Base-by-base conservation (phyloP, 2,888 invertebrate species). In the Plebejus anna region DNA sequence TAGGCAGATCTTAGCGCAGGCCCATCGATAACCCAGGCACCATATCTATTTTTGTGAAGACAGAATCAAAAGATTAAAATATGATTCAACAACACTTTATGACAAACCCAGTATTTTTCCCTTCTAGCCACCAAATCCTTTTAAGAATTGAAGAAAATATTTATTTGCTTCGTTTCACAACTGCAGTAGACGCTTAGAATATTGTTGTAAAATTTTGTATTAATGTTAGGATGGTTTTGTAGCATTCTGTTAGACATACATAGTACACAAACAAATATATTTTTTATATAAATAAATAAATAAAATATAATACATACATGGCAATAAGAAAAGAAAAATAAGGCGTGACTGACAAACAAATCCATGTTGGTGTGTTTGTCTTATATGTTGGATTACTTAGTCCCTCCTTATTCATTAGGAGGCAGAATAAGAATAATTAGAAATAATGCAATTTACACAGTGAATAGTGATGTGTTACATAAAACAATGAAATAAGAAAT, bases 31-130 rank as follows among this genome's bases (percentile, higher is more conserved):
- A 80, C 80, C 73, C 47, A 73, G 81, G 87, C 84, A 83, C 89
- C 84, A 84, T 82, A 92, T 91, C 92, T 92, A 93, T 82, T 90
- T 85, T 89, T 83, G 90, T 88, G 55, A 90, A 90, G 90, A 85
- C 86, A 92, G 91, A 93, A 92, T 92, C 92, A 90, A 87, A 84
- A 87, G 84, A 89, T 93, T 93, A 92, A 91, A 90, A 80, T 78
- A 72, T 77, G 70, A 76, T 55, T 47, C 47, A 42, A 72, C n/a
- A 59, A 51, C 66, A 75, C 70, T 72, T 77, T 72, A 76, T 66
- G 77, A 70, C 77, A 77, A 73, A 77, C 77, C 55, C 47, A 73
- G 28, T 22, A 61, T 73, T 61, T 75, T 75, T 76, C 66, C 76
- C 76, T 76, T 76, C 75, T 57, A 71, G 47, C 51, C 76, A 57